Percentiles rank a stretch among this genome's conserved stretches.
phyloP scores from a whole-genome alignment of 2,113 vertebrate genomes.

The Pelmatolapia mariae region DNA sequence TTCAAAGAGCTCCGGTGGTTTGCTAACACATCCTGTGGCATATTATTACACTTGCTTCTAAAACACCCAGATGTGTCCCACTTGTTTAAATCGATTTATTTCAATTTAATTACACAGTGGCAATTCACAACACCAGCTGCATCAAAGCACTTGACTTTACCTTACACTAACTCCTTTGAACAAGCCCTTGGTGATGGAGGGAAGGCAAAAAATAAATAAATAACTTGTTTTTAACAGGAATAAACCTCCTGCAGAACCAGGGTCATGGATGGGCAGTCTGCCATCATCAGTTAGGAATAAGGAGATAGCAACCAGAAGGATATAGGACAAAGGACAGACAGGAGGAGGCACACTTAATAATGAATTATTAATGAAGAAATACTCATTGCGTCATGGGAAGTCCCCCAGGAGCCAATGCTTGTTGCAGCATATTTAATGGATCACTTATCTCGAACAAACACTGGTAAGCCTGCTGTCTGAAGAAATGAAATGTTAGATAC shows the following conservation, averaged over 20 bases:
- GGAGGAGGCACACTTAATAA: accelerated
- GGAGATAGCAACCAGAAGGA: not conserved
- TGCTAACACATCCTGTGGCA: not conserved
- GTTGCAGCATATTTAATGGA: not conserved
- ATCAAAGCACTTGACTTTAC: not conserved
- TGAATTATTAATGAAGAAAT: not conserved
- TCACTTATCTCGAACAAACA: not conserved
- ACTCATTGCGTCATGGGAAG: not conserved
- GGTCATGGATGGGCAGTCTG: not conserved
- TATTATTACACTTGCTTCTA: not conserved
- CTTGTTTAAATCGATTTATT: not conserved
- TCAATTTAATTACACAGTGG: not conserved
- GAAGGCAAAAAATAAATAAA: not conserved
- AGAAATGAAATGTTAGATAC: not conserved
- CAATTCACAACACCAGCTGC: not conserved
- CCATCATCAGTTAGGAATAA: not conserved
- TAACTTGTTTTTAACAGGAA: not conserved
- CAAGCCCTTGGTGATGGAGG: not conserved
- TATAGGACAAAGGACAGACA: not conserved
- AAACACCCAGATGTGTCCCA: not conserved
- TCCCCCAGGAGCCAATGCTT: not conserved
- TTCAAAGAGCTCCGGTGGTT: not conserved
- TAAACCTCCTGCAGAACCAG: not conserved
- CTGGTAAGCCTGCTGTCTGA: not conserved
- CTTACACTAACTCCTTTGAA: accelerated